Evolutionary conservation across 64 coral and sea anemone genomes (phyloP).

Genomic region (Hydrozoanthus tunicans): DNA sequence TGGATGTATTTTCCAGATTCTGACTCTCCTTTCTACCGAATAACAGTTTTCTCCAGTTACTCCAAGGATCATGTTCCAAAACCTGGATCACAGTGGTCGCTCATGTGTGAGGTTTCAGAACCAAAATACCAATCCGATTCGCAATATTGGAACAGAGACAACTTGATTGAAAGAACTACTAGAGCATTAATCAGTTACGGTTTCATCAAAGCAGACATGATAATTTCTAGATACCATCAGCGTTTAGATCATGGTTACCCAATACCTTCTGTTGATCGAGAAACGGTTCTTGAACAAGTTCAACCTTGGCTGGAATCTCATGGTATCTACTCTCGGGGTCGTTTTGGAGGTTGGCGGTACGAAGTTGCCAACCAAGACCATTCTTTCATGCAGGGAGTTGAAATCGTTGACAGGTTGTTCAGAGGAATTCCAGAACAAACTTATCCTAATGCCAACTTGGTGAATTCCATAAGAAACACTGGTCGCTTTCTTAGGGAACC

Average conservation of each 20-base stretch:
- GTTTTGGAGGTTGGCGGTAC: slow-evolving; percentile 86
- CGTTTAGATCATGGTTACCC: slow-evolving; percentile 76
- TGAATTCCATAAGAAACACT: slow-evolving; percentile 69
- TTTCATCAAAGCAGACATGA: slow-evolving; percentile 52
- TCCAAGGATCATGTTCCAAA: slow-evolving; percentile 66
- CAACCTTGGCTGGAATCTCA: slow-evolving; percentile 76
- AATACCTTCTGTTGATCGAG: slow-evolving; percentile 64
- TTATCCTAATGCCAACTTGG: slow-evolving; percentile 53
- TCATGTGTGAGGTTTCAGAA: slow-evolving; percentile 74
- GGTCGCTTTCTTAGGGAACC: slow-evolving; percentile 35
- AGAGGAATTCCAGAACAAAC: slow-evolving; percentile 75
- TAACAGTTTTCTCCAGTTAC: slow-evolving; percentile 83
- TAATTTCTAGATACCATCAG: slow-evolving; percentile 66
- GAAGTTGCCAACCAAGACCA: slow-evolving; percentile 82
- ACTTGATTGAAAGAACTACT: slow-evolving; percentile 47
- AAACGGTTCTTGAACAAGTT: slow-evolving; percentile 55
- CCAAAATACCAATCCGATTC: slow-evolving; percentile 21
- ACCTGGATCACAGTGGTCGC: slow-evolving; percentile 67
- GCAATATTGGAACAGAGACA: slow-evolving; percentile 56
- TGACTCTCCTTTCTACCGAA: slow-evolving; percentile 76
- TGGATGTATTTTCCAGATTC: slow-evolving; percentile 87
- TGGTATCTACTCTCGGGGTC: slow-evolving; percentile 59
- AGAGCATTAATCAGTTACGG: slow-evolving; percentile 62
- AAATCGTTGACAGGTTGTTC: slow-evolving; percentile 58
- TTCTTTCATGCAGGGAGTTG: slow-evolving; percentile 87